Evolutionary conservation across 2,113 vertebrate species (phyloP).

Genomic region (Gymnocephalus cernua): DNA sequence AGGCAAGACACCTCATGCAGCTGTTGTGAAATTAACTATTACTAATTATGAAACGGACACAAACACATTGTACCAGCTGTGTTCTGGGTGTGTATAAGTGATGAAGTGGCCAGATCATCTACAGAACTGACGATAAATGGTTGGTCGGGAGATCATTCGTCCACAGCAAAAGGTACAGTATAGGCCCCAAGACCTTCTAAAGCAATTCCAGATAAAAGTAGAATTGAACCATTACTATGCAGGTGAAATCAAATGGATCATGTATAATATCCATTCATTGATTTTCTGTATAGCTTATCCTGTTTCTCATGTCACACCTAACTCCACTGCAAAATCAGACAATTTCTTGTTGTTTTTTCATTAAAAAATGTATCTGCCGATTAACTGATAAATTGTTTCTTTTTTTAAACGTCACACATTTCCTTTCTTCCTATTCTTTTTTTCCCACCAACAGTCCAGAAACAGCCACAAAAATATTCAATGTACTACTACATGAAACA

Average conservation of each 20-base stretch:
- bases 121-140: background rate
- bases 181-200: background rate
- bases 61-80: constrained; percentile 32
- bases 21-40: constrained; percentile 6
- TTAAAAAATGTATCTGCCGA: background rate
- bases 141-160: constrained; percentile 1
- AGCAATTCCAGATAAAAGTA: background rate
- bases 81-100: background rate
- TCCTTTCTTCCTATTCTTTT: background rate
- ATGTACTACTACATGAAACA: background rate
- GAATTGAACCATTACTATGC: background rate
- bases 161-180: background rate
- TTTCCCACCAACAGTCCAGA: background rate
- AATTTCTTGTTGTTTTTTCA: background rate
- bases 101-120: background rate
- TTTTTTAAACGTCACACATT: no score
- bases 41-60: constrained; percentile 47
- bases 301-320: background rate
- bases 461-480: background rate
- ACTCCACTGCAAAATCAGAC: background rate
- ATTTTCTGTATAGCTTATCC: background rate
- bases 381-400: background rate
- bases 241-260: background rate
- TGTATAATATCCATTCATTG: background rate
- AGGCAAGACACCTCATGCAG: constrained; percentile 46